These are phyloP conservation scores for Labrus mixtus DNA, from an alignment of 2,113 vertebrate genomes.

Conservation along the genomic window DNA sequence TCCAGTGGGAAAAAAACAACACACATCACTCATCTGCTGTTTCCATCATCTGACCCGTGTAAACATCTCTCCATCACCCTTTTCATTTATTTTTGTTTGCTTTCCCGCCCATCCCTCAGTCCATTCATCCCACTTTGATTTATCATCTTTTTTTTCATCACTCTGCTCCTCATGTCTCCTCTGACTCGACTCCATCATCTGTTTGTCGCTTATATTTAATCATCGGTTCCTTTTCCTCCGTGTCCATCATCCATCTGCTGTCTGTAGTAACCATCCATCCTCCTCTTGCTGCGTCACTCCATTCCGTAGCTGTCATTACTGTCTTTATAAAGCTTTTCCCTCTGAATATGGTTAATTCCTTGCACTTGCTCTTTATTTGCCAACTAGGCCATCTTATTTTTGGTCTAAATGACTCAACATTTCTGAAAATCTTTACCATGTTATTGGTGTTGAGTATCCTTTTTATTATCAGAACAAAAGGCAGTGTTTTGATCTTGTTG, in stretches of 20 bases:
- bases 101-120: neutral
- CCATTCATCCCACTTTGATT: slow-evolving; percentile 30
- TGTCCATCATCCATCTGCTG: neutral
- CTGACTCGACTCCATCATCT: slow-evolving; percentile 9
- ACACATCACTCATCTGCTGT: neutral
- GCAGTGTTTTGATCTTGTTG: too few relatives aligned
- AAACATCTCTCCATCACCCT: slow-evolving; percentile 12
- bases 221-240: slow-evolving; percentile 11
- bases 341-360: too few relatives aligned
- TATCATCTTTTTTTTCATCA: slow-evolving; percentile 9
- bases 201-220: slow-evolving; percentile 26
- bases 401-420: neutral
- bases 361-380: too few relatives aligned
- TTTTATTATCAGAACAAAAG: too few relatives aligned
- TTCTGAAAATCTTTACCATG: neutral
- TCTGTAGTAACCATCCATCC: slow-evolving; percentile 18
- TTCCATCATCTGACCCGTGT: slow-evolving; percentile 6
- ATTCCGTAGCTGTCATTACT: too few relatives aligned
- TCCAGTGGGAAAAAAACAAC: neutral
- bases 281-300: neutral
- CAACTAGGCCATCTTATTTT: too few relatives aligned
- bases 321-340: too few relatives aligned
- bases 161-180: neutral
- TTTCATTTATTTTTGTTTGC: neutral
- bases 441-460: neutral